These are phyloP conservation scores for Sinocyclocheilus grahami DNA, from an alignment of 2,113 vertebrate species.

Conservation along the genomic window DNA sequence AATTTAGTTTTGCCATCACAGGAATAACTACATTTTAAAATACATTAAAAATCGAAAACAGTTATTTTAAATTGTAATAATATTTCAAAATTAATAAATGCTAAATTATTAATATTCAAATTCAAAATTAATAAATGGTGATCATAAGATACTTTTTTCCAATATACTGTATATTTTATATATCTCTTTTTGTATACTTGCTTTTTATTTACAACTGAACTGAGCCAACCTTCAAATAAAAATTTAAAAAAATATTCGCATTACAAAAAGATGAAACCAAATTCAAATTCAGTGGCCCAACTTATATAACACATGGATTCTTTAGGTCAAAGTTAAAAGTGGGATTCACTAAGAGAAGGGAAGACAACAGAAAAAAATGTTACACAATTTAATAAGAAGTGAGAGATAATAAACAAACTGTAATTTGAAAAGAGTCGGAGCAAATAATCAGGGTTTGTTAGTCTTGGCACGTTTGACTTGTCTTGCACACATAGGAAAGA, in stretches of 20 bases:
- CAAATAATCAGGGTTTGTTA: slow-evolving; percentile 37
- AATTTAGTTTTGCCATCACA: too few species aligned
- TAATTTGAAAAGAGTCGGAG: neutral
- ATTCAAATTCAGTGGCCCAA: neutral
- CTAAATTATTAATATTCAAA: too few species aligned
- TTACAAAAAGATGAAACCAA: neutral
- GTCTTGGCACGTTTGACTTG: slow-evolving; percentile 22
- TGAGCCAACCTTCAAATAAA: neutral
- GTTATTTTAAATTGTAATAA: too few species aligned
- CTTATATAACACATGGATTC: neutral
- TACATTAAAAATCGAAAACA: too few species aligned
- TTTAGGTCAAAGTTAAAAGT: slow-evolving; percentile 24
- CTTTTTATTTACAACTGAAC: neutral
- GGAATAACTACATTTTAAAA: too few species aligned
- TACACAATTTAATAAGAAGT: slow-evolving; percentile 6
- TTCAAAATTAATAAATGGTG: neutral
- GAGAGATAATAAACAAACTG: slow-evolving; percentile 26
- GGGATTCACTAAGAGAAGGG: neutral
- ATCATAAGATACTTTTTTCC: neutral
- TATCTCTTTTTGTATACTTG: too few species aligned
- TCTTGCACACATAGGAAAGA: neutral
- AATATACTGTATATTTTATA: too few species aligned
- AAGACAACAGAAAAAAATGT: neutral
- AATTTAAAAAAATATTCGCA: too few species aligned
- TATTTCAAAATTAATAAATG: too few species aligned